Evolutionary conservation across 2,113 vertebrate genomes (phyloP), one percentile per base, ranked within the genome.

Genomic region (Eublepharis macularius): DNA sequence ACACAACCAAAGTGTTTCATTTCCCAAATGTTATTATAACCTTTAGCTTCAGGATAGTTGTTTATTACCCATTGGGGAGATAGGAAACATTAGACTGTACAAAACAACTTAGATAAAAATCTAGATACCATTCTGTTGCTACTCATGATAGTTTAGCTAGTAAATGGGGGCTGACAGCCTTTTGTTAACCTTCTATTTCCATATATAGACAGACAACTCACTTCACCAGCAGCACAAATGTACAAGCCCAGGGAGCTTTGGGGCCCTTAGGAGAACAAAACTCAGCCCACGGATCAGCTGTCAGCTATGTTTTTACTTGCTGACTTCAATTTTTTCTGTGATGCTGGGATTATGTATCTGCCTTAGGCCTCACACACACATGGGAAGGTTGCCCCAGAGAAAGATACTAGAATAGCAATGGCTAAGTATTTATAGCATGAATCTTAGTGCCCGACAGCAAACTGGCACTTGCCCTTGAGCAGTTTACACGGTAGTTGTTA

Each of bases 361-460:
- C 76, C 76, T 85, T 85, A 72, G 76, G 76, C 83, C 66, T 85
- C 76, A 34, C 49, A 85, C 65, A 79, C 49, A 68, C 74, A 10
- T 12, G 29, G 75, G 36, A 60, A 34, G 32, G 70, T 83, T 65
- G 47, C 70, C 70, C 81, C 39, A 79, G 76, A 72, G 76, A 79
- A 26, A 82, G 26, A 68, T 72, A 43, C 65, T 39, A 57, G 83
- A 66, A 78, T 79, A 60, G 76, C 66, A 72, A 72, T 72, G 66
- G 83, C 36, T 79, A 79, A 79, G 76, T 72, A 36, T 70, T 79
- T 85, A 79, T 51, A 85, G 39, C 24, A 79, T 72, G 76, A 79
- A 85, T 60, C 66, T 79, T 85, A 79, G 65, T 85, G 49, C 83
- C 83, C 76, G 51, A 72, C 66, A 79, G 49, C 41, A 86, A 86